Evolutionary conservation across 2,797 vertebrate genomes (phyloP), one percentile per base, ranked within the genome.

Genomic region (Bradypodion pumilum): DNA sequence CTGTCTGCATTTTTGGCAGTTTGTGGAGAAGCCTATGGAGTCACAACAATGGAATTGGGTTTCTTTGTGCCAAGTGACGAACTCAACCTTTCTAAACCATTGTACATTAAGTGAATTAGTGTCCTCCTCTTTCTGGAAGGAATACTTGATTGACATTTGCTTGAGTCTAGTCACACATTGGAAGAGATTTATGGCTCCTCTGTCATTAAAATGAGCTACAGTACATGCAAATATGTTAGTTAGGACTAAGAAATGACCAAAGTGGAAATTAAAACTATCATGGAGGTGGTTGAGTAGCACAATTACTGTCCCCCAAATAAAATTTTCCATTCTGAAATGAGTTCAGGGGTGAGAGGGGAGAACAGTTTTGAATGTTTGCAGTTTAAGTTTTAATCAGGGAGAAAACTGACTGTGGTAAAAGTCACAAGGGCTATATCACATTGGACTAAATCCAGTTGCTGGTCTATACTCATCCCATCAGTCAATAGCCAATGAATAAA

Each of bases 1-100:
- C 75, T n/a, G 46, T 68, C 40, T 62, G 83, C 32, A 63, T 9
- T 78, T 52, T 62, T 70, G 76, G 68, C 60, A 73, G 62, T 73
- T 78, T 63, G 19, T 65, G 37, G 69, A 65, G 44, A 66, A 63
- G 59, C 32, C 69, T 65, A 63, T 70, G 52, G 52, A 70, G 62
- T 15, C 73, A 37, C n/a, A 85, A 32, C 68, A 84, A 65, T 65
- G 56, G 27, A 42, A 23, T 62, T 63, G 40, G 21, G n/a, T 7
- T 60, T 46, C 23, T 29, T 23, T 63, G 15, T 29, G 40, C 82
- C 74, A 84, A 72, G 29, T 46, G 66, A 40, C n/a, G 52, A 70
- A 35, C 65, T 46, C 66, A 78, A 15, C 35, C 66, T 70, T 75
- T 78, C 74, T 29, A 77, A 29, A 35, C n/a, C 65, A 72, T 29